Evolutionary conservation across 2,113 vertebrate genomes (phyloP), one percentile per base, ranked within the genome.

Genomic region (Alectura lathami): DNA sequence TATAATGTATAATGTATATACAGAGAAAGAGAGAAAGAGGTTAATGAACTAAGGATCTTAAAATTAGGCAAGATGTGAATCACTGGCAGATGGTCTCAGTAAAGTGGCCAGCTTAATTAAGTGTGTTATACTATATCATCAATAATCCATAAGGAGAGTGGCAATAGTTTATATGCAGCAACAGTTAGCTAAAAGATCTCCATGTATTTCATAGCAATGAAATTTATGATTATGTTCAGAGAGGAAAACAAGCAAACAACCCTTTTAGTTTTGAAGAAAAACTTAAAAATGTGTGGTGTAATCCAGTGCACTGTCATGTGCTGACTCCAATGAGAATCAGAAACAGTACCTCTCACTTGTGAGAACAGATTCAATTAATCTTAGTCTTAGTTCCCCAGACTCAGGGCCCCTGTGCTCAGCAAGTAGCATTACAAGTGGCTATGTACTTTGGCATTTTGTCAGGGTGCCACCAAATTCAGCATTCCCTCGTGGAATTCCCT

Each of bases 401-500:
- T 77, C 59, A 47, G n/a, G 11, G 38, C 50, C 75, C 27, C 40
- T 74, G 1, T 21, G 8, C 17, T 91, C 8, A 63, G 54, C 2
- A 0, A 80, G 38, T 40, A 63, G 72, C 63, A 70, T 63, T 63
- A 29, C 60, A 63, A 63, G 47, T 36, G 51, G 87, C 75, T 80
- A 77, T 1, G 0, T 62, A 81, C 85, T 83, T n/a, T 83, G 91
- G 80, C 66, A 66, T 93, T 91, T 96, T 11, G 2, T 91, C 93
- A 89, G 72, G 83, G 73, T 94, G 88, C 88, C 93, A 93, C 89
- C 78, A 96, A 96, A 96, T 96, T 94, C 93, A 90, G 64, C 83
- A 82, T 88, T 95, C 51, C 83, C 88, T 88, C 1, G 3, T 91
- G 83, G 96, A 96, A 88, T 94, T 96, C 88, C 64, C 54, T 93